Base-by-base conservation (phyloP, 2,888 invertebrate species). In the Cabera pusaria region DNA sequence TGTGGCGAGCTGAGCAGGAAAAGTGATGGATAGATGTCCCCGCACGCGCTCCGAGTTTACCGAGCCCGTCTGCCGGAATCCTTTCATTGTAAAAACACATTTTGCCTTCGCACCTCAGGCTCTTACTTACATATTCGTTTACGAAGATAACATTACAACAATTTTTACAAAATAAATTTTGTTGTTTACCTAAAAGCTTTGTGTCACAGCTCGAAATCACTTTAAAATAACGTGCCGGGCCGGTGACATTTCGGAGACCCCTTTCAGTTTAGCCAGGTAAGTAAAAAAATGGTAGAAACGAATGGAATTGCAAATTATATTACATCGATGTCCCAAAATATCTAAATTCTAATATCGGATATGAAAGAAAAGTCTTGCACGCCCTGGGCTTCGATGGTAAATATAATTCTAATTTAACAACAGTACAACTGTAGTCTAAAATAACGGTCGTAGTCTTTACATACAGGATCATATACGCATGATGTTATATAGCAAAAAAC, bases 21-120 rank as follows among this genome's bases (percentile, higher is more conserved):
- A 61, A 27, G 48, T 65, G 66, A 69, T 51, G 60, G 67, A 68
- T 68, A 65, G 56, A 52, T 64, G 62, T 66, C 57, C 60, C 57
- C 54, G 52, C 59, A 55, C 56, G 53, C 61, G 72, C 58, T 73
- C 69, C 69, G 63, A 67, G 67, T 64, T 61, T 60, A n/a, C n/a
- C n/a, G n/a, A n/a, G n/a, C 10, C 34, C 26, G 36, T 53, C 52
- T 55, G 56, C 51, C 59, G 56, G 59, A 72, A 72, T 76, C 70
- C 73, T 71, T 73, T 70, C 43, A 42, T 57, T 49, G 49, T 43
- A 56, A 14, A 14, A 3, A 14, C 14, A 14, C 14, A 14, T 14
- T 49, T 40, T 56, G 53, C 52, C 48, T 44, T 45, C 34, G 42
- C 33, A 66, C 70, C 62, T 56, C 60, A 49, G 61, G 71, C 66